phyloP scores from a whole-genome alignment of 1,140 invertebrate genomes.

The Paraescarpia echinospica region DNA sequence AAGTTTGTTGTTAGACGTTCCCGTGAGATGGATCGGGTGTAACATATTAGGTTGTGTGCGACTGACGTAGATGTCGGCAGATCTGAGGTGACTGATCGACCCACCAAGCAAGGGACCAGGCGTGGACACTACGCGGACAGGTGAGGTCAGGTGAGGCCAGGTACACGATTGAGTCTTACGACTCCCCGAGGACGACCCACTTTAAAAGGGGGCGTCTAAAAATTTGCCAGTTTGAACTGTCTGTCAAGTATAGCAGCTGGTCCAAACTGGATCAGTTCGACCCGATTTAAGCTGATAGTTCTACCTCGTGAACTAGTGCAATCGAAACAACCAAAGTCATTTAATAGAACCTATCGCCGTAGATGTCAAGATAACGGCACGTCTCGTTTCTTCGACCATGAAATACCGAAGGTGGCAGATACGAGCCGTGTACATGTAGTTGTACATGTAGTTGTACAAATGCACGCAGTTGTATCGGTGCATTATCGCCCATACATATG shows the following conservation, averaged over 20 bases:
- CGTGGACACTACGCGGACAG: neutral
- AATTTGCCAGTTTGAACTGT: neutral
- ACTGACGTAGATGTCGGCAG: neutral
- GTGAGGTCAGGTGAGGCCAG: neutral
- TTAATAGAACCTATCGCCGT: neutral
- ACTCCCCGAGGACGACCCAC: neutral
- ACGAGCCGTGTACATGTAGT: neutral
- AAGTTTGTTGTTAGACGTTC: neutral
- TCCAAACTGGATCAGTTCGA: neutral
- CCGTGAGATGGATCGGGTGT: neutral
- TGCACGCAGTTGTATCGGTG: neutral
- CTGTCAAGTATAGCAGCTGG: neutral
- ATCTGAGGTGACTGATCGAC: neutral
- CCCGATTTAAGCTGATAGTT: neutral
- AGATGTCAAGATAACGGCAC: neutral
- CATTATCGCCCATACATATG: neutral
- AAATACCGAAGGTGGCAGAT: neutral
- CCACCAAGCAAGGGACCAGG: neutral
- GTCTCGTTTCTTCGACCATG: neutral
- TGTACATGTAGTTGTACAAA: neutral
- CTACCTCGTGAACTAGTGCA: neutral
- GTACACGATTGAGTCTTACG: neutral
- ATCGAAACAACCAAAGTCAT: neutral
- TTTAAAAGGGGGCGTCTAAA: neutral
- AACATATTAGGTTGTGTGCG: neutral